Conservation (phyloP, 2,113 vertebrate species). For the Notarius lentiginosus region DNA sequence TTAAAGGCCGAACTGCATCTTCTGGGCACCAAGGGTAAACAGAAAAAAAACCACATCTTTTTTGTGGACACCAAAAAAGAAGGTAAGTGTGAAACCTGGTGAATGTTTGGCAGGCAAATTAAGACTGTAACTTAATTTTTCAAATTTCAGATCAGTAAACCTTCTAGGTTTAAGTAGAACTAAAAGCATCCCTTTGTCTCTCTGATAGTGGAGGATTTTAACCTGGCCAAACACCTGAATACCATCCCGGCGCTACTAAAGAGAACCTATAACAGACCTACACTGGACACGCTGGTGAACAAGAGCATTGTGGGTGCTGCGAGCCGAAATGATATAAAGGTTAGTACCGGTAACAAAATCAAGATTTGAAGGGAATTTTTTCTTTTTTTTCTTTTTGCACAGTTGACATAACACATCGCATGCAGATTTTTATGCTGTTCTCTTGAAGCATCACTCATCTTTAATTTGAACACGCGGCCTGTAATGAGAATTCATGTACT, state of each 20-base stretch:
- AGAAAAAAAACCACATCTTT: slow-evolving; percentile 81
- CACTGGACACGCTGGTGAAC: slow-evolving; percentile 79
- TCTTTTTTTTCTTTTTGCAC: not conserved
- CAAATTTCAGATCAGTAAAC: no score
- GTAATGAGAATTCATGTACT: not conserved
- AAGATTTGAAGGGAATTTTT: no score
- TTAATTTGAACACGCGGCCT: not conserved
- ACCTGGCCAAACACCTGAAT: slow-evolving; percentile 82
- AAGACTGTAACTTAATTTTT: not conserved
- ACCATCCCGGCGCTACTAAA: slow-evolving; percentile 83
- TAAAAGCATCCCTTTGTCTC: slow-evolving; percentile 23
- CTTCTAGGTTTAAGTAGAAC: not conserved
- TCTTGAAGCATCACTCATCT: not conserved
- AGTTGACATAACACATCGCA: not conserved
- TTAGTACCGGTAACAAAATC: slow-evolving; percentile 51
- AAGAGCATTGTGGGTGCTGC: slow-evolving; percentile 78
- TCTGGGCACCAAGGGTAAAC: slow-evolving; percentile 82
- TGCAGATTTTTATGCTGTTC: not conserved
- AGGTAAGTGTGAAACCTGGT: slow-evolving; percentile 67
- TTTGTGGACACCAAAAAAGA: slow-evolving; percentile 85
- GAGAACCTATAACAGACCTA: slow-evolving; percentile 89
- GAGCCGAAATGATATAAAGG: slow-evolving; percentile 66
- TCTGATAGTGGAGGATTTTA: slow-evolving; percentile 79
- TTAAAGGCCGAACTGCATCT: slow-evolving; percentile 94
- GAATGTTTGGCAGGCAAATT: not conserved